These are phyloP conservation scores for Macquaria ambigua DNA, from an alignment of 2,113 vertebrate genomes.

Conservation along the genomic window DNA sequence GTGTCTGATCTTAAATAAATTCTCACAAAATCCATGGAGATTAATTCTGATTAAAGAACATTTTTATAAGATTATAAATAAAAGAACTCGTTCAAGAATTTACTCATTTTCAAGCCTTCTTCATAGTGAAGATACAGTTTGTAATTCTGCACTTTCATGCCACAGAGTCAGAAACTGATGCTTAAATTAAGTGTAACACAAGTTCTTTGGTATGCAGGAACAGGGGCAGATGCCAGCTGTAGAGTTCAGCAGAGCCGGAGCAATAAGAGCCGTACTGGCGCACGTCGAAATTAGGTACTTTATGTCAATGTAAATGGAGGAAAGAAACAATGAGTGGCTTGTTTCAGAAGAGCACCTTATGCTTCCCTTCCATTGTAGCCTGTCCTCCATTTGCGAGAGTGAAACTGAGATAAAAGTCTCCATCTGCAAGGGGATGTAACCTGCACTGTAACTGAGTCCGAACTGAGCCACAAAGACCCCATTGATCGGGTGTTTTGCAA, in stretches of 20 bases:
- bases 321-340: constrained; percentile 76
- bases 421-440: constrained; percentile 26
- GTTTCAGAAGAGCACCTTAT: constrained; percentile 62
- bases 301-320: constrained; percentile 58
- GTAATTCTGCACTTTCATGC: not conserved
- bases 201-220: constrained; percentile 11
- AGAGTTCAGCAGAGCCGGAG: constrained; percentile 34
- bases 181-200: constrained; percentile 6
- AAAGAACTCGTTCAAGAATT: not conserved
- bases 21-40: not conserved
- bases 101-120: not conserved
- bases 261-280: constrained; percentile 26
- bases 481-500: constrained; percentile 52
- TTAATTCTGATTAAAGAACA: constrained; percentile 6
- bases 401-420: constrained; percentile 78
- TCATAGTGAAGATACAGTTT: not conserved
- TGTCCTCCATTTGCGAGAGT: constrained; percentile 43
- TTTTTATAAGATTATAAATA: constrained; percentile 19
- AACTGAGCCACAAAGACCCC: constrained; percentile 61
- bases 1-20: not conserved
- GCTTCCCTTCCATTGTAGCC: constrained; percentile 50
- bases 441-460: constrained; percentile 31
- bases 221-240: constrained; percentile 5
- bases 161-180: not conserved
- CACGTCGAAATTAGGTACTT: constrained; percentile 54